Evolutionary conservation across 1,140 invertebrate species (phyloP).

Genomic region (Zaprionus ornatus): DNA sequence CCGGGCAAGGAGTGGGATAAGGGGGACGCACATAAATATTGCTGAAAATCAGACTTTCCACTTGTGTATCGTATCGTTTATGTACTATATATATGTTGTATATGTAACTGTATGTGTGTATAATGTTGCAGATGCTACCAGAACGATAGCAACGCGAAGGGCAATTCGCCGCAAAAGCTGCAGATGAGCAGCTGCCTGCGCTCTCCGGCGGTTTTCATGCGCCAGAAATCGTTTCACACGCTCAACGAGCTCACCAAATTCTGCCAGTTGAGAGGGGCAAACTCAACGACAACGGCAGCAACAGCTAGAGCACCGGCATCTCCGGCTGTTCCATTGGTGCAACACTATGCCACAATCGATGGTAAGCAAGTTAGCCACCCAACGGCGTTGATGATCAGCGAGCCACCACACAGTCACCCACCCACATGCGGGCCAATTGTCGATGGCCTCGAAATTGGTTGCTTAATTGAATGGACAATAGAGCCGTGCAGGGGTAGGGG

Average conservation of each 20-base stretch:
- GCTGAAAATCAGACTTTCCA: constrained; percentile 11
- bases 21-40: constrained; percentile 26
- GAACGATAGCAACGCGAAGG: constrained; percentile 56
- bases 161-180: constrained; percentile 59
- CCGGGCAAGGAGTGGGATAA: background rate
- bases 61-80: background rate
- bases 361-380: constrained; percentile 30
- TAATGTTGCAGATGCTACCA: constrained; percentile 80
- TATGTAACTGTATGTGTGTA: constrained; percentile 11
- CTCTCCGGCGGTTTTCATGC: constrained; percentile 74
- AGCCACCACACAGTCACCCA: constrained; percentile 11
- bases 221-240: constrained; percentile 83
- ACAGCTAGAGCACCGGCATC: constrained; percentile 8
- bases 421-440: constrained; percentile 37
- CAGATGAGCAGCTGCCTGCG: constrained; percentile 76
- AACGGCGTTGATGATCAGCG: background rate
- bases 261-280: constrained; percentile 67
- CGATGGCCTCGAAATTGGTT: constrained; percentile 26
- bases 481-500: background rate
- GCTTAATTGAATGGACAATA: constrained; percentile 25
- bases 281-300: constrained; percentile 15
- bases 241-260: constrained; percentile 77
- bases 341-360: constrained; percentile 40
- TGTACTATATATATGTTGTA: background rate
- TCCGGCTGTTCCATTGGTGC: constrained; percentile 2